These are phyloP conservation scores for Branchinecta sandiegonensis DNA, from an alignment of 2,888 invertebrate species.

Conservation along the genomic window DNA sequence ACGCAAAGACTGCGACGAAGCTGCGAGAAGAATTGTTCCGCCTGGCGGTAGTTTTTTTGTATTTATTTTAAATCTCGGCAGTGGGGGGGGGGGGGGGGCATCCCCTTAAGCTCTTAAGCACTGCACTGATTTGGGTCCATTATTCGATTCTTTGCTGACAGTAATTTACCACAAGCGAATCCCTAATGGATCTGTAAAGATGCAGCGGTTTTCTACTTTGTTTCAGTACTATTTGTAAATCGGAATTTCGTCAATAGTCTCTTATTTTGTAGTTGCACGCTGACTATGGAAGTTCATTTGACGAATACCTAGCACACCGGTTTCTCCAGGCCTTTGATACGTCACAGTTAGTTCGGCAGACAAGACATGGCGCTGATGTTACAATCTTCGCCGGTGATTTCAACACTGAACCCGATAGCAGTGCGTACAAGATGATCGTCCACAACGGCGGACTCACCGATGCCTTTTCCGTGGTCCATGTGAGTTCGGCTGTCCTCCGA, in stretches of 20 bases:
- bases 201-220: not conserved
- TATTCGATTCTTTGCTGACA: too few species aligned
- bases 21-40: too few species aligned
- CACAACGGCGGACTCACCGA: conserved; percentile 38
- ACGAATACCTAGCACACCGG: conserved; percentile 77
- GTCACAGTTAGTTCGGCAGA: conserved; percentile 80
- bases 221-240: conserved; percentile 20
- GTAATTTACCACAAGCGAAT: too few species aligned
- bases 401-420: conserved; percentile 74
- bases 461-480: conserved; percentile 25
- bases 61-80: too few species aligned
- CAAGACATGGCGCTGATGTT: conserved; percentile 59
- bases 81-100: too few species aligned
- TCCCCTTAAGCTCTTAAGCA: too few species aligned
- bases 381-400: conserved; percentile 85
- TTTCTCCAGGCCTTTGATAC: conserved; percentile 86
- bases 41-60: too few species aligned
- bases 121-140: too few species aligned
- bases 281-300: conserved; percentile 66
- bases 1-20: too few species aligned
- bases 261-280: conserved; percentile 60
- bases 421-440: conserved; percentile 54
- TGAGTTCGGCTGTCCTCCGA: not conserved
- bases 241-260: not conserved
- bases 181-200: too few species aligned